Base-by-base conservation (phyloP, 1,140 invertebrate species). In the Camponotus floridanus region DNA sequence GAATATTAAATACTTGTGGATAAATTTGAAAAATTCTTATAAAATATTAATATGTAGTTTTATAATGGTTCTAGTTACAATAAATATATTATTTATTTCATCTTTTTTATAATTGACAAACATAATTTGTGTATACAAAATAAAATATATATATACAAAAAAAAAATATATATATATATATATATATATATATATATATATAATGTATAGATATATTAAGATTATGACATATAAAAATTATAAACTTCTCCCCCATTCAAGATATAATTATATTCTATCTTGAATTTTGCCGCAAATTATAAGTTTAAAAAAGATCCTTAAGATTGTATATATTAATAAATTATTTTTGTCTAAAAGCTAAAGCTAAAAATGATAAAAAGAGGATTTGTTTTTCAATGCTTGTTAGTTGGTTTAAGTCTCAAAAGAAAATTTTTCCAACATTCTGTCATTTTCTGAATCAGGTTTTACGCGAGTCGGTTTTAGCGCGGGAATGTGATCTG, bases 401-500 rank as follows among this genome's bases (percentile, higher is more conserved):
- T 55, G 48, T 73, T 73, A 33, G 70, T 74, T 39, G 13, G 48
- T 26, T 62, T 48, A 36, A 67, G 73, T 18, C 26, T 73, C n/a
- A 31, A n/a, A 61, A 61, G 68, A 45, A 18, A 61, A 83, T 57
- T 71, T 36, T n/a, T 21, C 21, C 39, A 21, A 70, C 57, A 80
- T 18, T 70, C 18, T 57, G 26, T 21, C 48, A 68, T 57, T 21
- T 31, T 31, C 51, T 33, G 55, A 81, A 73, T 61, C 36, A 45
- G 26, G 42, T 80, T 80, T 80, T 7, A 39, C 65, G 65, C 64
- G n/a, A 73, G 55, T 62, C 42, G 39, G 79, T 71, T 80, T 45
- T 81, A 59, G 67, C 67, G 21, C 45, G 73, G 59, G 74, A 67
- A 80, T 71, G 48, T 39, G 79, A 85, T 73, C 79, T 87, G 71